These are phyloP conservation scores for Caenorhabditis sinica DNA, from an alignment of 2,888 invertebrate genomes.

Conservation along the genomic window DNA sequence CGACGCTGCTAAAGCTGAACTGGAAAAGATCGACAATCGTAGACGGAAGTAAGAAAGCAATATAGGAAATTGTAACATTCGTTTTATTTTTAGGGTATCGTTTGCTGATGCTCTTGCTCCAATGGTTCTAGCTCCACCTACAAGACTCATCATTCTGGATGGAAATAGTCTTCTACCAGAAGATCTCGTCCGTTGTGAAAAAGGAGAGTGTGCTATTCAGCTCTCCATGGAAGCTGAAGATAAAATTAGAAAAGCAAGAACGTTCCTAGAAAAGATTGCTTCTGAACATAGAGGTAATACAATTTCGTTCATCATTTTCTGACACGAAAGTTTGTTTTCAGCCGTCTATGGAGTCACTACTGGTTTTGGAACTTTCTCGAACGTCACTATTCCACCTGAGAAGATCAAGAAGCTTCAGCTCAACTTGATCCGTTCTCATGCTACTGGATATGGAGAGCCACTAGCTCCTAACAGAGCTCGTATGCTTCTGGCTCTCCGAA, in stretches of 20 bases:
- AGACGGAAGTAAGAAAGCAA: conserved; percentile 42
- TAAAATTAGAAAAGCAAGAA: conserved; percentile 86
- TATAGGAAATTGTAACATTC: background rate
- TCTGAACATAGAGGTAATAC: conserved; percentile 86
- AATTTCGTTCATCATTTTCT: background rate
- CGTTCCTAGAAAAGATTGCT: conserved; percentile 87
- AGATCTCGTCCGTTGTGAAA: conserved; percentile 86
- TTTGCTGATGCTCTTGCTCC: conserved; percentile 59
- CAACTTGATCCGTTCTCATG: conserved; percentile 88
- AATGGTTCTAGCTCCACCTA: conserved; percentile 61
- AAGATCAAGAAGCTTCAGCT: conserved; percentile 86
- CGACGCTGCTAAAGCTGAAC: conserved; percentile 50
- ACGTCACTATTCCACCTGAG: conserved; percentile 86
- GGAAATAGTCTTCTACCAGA: conserved; percentile 86
- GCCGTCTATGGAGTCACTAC: conserved; percentile 88
- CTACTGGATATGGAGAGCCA: conserved; percentile 88
- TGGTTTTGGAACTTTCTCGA: conserved; percentile 88
- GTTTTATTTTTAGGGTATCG: conserved; percentile 47
- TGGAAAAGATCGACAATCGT: conserved; percentile 55
- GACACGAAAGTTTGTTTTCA: conserved; percentile 78
- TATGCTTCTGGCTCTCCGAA: conserved; percentile 87
- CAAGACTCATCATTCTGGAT: conserved; percentile 85
- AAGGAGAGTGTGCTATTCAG: conserved; percentile 86
- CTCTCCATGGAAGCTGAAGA: conserved; percentile 86
- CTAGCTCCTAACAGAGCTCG: conserved; percentile 87